A percentile compares a stretch with the other conserved stretches of the same genome.
Conservation (phyloP, 2,888 invertebrate species). For the Phorcus lineatus region DNA sequence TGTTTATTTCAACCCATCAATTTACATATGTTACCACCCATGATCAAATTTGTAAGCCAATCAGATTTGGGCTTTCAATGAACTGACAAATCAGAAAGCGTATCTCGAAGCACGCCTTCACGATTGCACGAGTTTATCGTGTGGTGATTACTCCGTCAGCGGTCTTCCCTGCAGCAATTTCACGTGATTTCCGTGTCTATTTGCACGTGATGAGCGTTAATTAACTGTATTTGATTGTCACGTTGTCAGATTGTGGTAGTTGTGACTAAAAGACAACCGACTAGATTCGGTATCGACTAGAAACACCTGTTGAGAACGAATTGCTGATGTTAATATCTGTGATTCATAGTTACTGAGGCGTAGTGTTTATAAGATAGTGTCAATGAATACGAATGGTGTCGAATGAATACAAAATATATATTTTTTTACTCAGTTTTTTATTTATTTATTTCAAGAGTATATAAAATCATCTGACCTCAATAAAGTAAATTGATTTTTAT, state of each 20-base stretch:
- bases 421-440: too few species aligned
- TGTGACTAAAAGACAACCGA: background rate
- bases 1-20: too few species aligned
- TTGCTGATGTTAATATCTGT: background rate
- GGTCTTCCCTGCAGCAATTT: background rate
- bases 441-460: too few species aligned
- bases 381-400: too few species aligned
- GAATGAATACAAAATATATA: too few species aligned
- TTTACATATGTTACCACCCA: too few species aligned
- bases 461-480: too few species aligned
- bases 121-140: background rate
- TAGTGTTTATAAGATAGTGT: too few species aligned
- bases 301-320: background rate
- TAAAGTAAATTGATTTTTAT: too few species aligned
- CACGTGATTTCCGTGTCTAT: background rate
- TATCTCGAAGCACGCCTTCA: background rate
- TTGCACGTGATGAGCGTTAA: background rate
- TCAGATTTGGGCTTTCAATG: background rate
- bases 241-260: background rate
- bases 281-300: background rate
- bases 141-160: background rate
- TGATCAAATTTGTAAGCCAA: too few species aligned
- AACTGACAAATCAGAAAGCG: background rate
- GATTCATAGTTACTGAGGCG: too few species aligned
- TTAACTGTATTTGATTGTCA: slow-evolving; percentile 1